Base-by-base conservation (phyloP, 1,140 invertebrate genomes). In the Dufourea novaeangliae region DNA sequence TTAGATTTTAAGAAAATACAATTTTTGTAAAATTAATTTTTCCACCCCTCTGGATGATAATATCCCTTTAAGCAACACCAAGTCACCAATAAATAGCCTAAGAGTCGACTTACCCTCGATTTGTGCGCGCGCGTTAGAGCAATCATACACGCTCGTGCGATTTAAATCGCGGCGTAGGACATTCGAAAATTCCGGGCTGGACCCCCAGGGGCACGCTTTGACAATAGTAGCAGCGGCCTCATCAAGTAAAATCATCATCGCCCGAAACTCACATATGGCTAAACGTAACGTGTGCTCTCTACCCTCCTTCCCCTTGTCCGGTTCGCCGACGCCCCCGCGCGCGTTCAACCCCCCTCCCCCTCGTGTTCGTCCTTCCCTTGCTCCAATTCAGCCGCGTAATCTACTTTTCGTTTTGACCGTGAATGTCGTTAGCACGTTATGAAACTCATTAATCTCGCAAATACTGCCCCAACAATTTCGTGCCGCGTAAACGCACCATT, bases 361-460 rank as follows among this genome's bases (percentile, higher is more conserved):
- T 67, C n/a, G n/a, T n/a, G n/a, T n/a, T n/a, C n/a, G n/a, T n/a
- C 76, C 77, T 80, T 70, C 59, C 75, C 82, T n/a, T 84, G 75
- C 83, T 66, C 82, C 83, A 85, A 90, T 88, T 89, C 85, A 87
- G 73, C 74, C 85, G 82, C 85, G 80, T 91, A 90, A 91, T 90
- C 87, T 85, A 88, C 86, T 91, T 83, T 90, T 87, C 85, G 85
- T 86, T 90, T 91, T 87, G 86, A 88, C 88, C 82, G 83, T 80
- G 84, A 92, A 91, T 90, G 88, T 90, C 88, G 89, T 91, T 90
- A 90, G 81, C 86, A 78, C 84, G 87, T 89, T 90, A 89, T 91
- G 88, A 88, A 92, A 91, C 88, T 92, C 89, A 86, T 90, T 90
- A 90, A 90, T 88, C 84, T 84, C 80, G 77, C 86, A 82, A 84